phyloP scores from a whole-genome alignment of 2,797 vertebrate species.

The Podarcis lilfordi region DNA sequence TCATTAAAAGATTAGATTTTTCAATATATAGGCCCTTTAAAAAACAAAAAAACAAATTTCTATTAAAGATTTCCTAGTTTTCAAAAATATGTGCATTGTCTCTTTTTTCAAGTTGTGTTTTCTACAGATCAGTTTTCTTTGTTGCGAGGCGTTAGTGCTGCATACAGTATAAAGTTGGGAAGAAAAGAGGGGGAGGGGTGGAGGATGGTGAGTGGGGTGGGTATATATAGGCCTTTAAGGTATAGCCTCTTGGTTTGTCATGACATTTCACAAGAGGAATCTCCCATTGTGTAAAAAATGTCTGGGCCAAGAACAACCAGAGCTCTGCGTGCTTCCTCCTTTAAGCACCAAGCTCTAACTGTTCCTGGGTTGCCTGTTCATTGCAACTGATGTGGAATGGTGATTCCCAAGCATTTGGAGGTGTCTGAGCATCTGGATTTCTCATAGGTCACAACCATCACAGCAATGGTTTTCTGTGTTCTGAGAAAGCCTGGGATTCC shows the following conservation, averaged over 20 bases:
- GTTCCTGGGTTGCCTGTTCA: background rate
- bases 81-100: too few relatives aligned
- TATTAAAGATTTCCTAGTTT: too few relatives aligned
- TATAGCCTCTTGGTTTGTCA: background rate
- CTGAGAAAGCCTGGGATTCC: background rate
- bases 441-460: background rate
- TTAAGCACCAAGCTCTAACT: background rate
- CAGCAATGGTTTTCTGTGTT: background rate
- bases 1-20: background rate
- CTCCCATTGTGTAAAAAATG: background rate
- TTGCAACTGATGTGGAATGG: background rate
- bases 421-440: background rate
- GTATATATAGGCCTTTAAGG: background rate
- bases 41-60: too few relatives aligned
- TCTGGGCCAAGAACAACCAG: background rate
- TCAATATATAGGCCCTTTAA: too few relatives aligned
- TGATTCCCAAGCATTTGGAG: background rate
- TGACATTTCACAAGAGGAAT: accelerated
- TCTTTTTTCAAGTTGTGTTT: too few relatives aligned
- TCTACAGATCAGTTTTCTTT: too few relatives aligned
- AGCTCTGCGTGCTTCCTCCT: background rate
- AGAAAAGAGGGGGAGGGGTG: too few relatives aligned
- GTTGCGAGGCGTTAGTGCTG: too few relatives aligned
- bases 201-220: too few relatives aligned
- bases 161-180: too few relatives aligned